phyloP scores from a whole-genome alignment of 2,113 vertebrate species.

The Oceanodroma tethys region DNA sequence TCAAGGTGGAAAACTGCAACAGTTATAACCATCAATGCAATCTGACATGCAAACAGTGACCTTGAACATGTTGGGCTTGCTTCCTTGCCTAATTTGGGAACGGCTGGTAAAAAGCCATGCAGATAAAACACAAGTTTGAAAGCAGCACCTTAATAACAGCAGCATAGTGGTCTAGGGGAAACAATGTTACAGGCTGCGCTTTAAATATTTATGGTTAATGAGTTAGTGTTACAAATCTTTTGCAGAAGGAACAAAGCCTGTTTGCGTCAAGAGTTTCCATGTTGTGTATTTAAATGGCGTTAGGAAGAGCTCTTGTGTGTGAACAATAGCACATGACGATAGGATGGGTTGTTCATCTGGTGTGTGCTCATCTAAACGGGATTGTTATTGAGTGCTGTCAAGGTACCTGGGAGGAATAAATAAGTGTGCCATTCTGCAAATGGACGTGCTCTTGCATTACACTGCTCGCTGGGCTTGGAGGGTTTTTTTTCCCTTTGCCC shows the following conservation, averaged over 20 bases:
- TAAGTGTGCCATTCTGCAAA: background rate
- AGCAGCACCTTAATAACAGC: background rate
- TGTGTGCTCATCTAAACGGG: background rate
- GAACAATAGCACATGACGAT: background rate
- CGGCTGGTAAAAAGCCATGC: background rate
- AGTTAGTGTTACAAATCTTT: background rate
- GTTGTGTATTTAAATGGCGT: background rate
- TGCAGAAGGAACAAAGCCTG: constrained; percentile 12
- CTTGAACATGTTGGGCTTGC: background rate
- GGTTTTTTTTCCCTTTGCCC: background rate
- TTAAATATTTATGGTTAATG: constrained; percentile 15
- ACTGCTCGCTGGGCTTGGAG: background rate
- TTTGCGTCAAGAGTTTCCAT: constrained; percentile 34
- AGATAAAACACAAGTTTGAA: background rate
- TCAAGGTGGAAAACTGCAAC: background rate
- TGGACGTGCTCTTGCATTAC: background rate
- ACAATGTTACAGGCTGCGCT: background rate
- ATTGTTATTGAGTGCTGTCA: background rate
- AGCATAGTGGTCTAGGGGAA: background rate
- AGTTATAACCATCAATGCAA: constrained; percentile 11
- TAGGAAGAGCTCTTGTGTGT: background rate
- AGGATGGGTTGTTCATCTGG: background rate
- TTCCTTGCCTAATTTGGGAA: constrained; percentile 35
- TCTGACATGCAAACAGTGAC: background rate
- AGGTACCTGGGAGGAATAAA: background rate